Conservation (phyloP, 2,888 invertebrate genomes). For the Acheta domesticus region DNA sequence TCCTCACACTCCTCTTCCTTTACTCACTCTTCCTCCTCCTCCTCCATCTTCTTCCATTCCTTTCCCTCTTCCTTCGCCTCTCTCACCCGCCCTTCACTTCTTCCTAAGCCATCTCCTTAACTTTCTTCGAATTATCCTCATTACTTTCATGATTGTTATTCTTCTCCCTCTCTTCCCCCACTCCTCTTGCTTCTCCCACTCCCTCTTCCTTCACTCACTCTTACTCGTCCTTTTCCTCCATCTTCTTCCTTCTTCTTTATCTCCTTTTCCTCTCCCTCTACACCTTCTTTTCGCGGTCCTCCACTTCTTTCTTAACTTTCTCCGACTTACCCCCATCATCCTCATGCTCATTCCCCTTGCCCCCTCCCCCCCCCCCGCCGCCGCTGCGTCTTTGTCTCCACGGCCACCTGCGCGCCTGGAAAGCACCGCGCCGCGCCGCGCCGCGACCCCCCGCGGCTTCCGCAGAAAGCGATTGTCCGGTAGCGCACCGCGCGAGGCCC, state of each 20-base stretch:
- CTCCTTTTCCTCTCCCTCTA: neutral
- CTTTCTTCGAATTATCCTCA: neutral
- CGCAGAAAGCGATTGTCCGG: too few species aligned
- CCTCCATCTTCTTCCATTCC: neutral
- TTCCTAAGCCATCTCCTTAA: neutral
- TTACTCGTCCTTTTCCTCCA: neutral
- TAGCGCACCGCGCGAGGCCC: too few species aligned
- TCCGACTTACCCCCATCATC: neutral
- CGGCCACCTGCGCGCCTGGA: neutral
- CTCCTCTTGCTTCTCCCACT: neutral
- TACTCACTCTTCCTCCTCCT: too few species aligned
- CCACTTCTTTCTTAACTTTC: neutral
- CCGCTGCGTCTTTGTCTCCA: neutral
- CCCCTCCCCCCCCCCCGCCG: too few species aligned
- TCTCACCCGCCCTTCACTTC: neutral
- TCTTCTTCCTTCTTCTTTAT: neutral
- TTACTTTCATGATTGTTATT: neutral
- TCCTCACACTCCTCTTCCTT: too few species aligned
- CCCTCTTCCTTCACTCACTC: neutral
- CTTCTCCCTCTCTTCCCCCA: neutral
- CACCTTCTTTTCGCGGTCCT: neutral
- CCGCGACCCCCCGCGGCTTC: too few species aligned
- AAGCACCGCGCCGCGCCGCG: too few species aligned
- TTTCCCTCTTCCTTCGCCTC: neutral
- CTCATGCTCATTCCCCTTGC: neutral